A percentile compares a stretch with the other conserved stretches of the same genome.
Conservation (phyloP, 2,888 invertebrate genomes). For the Tridacna crocea region DNA sequence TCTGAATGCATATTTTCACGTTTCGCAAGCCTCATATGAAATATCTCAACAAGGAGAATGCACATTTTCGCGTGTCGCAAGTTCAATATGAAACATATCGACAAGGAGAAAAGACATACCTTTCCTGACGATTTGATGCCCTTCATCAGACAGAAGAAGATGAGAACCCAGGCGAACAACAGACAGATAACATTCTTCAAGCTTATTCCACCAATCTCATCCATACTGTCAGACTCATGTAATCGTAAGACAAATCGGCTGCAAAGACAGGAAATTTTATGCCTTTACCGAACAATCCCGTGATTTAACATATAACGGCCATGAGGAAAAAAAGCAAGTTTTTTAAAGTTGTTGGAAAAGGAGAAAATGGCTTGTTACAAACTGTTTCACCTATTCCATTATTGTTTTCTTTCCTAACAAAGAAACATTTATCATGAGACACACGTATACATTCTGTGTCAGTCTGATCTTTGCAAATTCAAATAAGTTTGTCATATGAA, state of each 20-base stretch:
- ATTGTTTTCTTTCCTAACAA: background rate
- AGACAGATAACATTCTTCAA: slow-evolving; percentile 79
- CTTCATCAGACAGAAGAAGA: slow-evolving; percentile 81
- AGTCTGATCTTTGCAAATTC: no score
- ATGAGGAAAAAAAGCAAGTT: no score
- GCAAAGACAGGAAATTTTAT: slow-evolving; percentile 34
- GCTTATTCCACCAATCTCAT: slow-evolving; percentile 72
- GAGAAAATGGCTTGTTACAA: background rate
- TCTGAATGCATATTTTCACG: no score
- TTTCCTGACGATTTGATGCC: slow-evolving; percentile 82
- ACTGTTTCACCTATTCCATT: no score
- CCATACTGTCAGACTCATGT: slow-evolving; percentile 74
- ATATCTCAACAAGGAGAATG: no score
- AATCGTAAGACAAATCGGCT: slow-evolving; percentile 76
- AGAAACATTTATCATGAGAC: background rate
- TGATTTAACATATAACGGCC: no score
- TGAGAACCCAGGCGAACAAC: slow-evolving; percentile 79
- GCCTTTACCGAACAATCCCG: no score
- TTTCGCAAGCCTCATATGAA: no score
- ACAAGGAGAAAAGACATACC: slow-evolving; percentile 51
- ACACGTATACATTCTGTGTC: background rate
- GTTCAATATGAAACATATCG: no score
- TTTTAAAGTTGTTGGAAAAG: background rate
- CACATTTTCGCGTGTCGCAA: no score
- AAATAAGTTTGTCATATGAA: no score